Percentiles rank a stretch among this genome's conserved stretches.
Conservation (phyloP, 1,140 invertebrate species). For the Hypsibius dujardini region DNA sequence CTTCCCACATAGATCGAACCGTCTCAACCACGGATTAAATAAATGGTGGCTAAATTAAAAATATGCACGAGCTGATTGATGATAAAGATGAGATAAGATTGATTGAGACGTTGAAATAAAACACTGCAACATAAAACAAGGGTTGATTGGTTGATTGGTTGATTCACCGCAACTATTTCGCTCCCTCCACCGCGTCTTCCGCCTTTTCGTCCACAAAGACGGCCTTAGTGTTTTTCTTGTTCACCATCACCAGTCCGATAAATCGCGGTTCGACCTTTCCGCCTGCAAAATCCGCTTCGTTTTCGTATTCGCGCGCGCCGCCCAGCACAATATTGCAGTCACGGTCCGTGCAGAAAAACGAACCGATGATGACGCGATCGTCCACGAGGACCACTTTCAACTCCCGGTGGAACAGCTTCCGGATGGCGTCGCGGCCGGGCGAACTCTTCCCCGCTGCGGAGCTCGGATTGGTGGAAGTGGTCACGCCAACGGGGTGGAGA, state of each 20-base stretch:
- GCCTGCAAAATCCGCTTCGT: neutral
- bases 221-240: neutral
- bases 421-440: neutral
- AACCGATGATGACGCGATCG: conserved; percentile 2
- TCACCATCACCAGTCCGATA: conserved; percentile 10
- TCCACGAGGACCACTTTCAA: neutral
- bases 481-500: too few relatives aligned
- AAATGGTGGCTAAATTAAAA: too few relatives aligned
- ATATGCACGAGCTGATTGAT: too few relatives aligned
- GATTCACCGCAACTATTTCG: too few relatives aligned
- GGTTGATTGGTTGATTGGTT: too few relatives aligned
- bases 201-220: neutral
- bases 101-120: too few relatives aligned
- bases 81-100: too few relatives aligned
- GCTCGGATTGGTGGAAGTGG: too few relatives aligned
- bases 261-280: neutral
- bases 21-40: too few relatives aligned
- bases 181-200: neutral
- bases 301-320: conserved; percentile 7
- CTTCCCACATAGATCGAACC: too few relatives aligned
- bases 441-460: neutral
- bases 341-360: conserved; percentile 6
- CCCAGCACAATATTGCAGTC: conserved; percentile 5
- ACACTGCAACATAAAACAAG: too few relatives aligned
- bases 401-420: conserved; percentile 1